Percentiles rank a stretch among this genome's conserved stretches.
Conservation (phyloP, 2,888 invertebrate species). For the Cylloceria caligata region DNA sequence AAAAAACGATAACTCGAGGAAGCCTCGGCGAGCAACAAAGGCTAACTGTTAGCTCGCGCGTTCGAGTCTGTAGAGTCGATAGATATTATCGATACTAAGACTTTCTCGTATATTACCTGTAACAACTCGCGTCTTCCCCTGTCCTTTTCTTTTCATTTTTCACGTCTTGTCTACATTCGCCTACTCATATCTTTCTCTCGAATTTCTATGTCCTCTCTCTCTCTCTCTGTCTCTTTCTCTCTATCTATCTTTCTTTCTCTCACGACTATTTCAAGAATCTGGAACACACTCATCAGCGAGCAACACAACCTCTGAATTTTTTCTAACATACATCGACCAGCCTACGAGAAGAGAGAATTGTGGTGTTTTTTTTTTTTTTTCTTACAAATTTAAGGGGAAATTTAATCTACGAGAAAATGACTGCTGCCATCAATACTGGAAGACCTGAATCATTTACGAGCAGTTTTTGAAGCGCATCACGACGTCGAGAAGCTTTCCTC, state of each 20-base stretch:
- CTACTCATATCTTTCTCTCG: slow-evolving; percentile 10
- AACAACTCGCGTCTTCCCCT: slow-evolving; percentile 4
- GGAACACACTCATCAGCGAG: slow-evolving; percentile 41
- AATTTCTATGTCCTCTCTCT: not conserved
- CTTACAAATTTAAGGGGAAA: slow-evolving; percentile 15
- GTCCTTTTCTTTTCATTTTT: not conserved
- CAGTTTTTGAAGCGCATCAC: not conserved
- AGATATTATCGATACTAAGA: not conserved
- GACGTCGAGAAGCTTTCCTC: not conserved
- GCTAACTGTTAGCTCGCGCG: not conserved
- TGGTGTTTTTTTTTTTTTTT: not conserved
- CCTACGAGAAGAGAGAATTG: not conserved
- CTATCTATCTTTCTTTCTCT: not conserved
- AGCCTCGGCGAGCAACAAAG: not conserved
- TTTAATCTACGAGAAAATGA: slow-evolving; percentile 20
- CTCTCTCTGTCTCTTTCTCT: not conserved
- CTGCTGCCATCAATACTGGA: not conserved
- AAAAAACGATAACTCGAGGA: slow-evolving; percentile 21
- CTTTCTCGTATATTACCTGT: not conserved
- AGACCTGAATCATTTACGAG: slow-evolving; percentile 1
- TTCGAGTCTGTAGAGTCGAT: slow-evolving; percentile 10
- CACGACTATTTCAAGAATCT: slow-evolving; percentile 63
- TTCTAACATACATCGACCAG: not conserved
- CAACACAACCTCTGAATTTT: not conserved
- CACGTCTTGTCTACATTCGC: not conserved